A percentile compares a stretch with the other conserved stretches of the same genome.
phyloP scores from a whole-genome alignment of 2,888 invertebrate species.

The Hirtodrosophila confusa region DNA sequence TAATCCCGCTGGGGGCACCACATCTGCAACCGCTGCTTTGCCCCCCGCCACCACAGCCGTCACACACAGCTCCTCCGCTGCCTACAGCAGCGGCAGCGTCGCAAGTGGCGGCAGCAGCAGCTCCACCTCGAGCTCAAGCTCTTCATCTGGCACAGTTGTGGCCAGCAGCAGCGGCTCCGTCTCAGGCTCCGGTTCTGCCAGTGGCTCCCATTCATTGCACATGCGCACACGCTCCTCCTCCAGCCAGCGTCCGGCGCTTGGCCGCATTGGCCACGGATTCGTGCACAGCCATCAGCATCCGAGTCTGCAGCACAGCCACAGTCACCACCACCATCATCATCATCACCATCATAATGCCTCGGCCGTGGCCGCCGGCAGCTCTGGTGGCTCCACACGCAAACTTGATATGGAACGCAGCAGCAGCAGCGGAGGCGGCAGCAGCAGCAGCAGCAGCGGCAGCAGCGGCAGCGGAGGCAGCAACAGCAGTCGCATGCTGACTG shows the following conservation, averaged over 20 bases:
- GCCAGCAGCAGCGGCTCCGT: slow-evolving; percentile 4
- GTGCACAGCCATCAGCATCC: slow-evolving; percentile 73
- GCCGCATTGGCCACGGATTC: slow-evolving; percentile 52
- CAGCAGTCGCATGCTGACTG: slow-evolving; percentile 7
- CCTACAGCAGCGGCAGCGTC: neutral
- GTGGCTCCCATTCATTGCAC: slow-evolving; percentile 25
- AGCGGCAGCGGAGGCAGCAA: neutral
- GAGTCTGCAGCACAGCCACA: slow-evolving; percentile 62
- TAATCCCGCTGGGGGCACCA: slow-evolving; percentile 85
- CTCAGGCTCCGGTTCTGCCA: neutral
- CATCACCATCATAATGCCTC: slow-evolving; percentile 61
- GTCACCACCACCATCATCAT: slow-evolving; percentile 52
- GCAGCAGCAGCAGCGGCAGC: neutral
- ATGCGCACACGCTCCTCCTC: slow-evolving; percentile 60
- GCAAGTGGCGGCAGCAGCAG: slow-evolving; percentile 3
- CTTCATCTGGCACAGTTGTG: slow-evolving; percentile 6
- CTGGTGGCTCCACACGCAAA: slow-evolving; percentile 46
- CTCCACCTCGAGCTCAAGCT: slow-evolving; percentile 15
- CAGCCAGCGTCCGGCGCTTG: slow-evolving; percentile 70
- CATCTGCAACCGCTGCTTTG: slow-evolving; percentile 15
- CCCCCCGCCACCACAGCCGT: slow-evolving; percentile 16
- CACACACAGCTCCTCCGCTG: neutral
- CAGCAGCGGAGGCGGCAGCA: neutral
- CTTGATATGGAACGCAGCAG: slow-evolving; percentile 26
- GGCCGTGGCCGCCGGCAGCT: slow-evolving; percentile 60